A percentile compares a stretch with the other conserved stretches of the same genome.
These are phyloP conservation scores for Melanotus villosus DNA, from an alignment of 2,888 invertebrate genomes.

Conservation along the genomic window DNA sequence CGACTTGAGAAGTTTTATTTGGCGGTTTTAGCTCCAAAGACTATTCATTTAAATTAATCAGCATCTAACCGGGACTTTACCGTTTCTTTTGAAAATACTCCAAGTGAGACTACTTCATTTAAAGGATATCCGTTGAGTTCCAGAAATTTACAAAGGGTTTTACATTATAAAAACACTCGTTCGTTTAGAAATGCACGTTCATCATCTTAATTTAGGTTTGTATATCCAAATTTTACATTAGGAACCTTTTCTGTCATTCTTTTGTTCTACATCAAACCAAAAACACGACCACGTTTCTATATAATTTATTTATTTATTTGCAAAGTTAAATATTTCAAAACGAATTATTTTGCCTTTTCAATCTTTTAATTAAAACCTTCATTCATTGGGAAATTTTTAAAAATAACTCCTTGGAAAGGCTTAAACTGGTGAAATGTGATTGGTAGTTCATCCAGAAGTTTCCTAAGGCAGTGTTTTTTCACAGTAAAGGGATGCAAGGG, in stretches of 20 bases:
- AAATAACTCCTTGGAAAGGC: too few relatives aligned
- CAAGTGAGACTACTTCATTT: conserved; percentile 30
- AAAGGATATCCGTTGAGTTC: conserved; percentile 29
- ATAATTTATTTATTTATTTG: background rate
- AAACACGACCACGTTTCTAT: background rate
- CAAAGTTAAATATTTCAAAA: background rate
- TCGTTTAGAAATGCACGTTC: conserved; percentile 17
- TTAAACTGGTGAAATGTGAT: too few relatives aligned
- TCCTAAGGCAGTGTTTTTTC: too few relatives aligned
- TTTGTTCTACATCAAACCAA: background rate
- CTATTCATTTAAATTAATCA: conserved; percentile 43
- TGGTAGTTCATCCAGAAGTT: too few relatives aligned
- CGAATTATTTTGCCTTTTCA: too few relatives aligned
- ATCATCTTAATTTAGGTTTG: conserved; percentile 24
- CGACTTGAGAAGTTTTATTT: conserved; percentile 43
- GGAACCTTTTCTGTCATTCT: conserved; percentile 1
- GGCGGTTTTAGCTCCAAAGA: conserved; percentile 38
- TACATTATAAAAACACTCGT: conserved; percentile 27
- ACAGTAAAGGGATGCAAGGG: too few relatives aligned
- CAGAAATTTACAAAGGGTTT: conserved; percentile 23
- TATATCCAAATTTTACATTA: conserved; percentile 7
- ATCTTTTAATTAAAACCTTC: too few relatives aligned
- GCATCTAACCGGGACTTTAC: conserved; percentile 28
- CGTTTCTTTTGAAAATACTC: conserved; percentile 29
- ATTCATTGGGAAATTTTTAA: too few relatives aligned